Percentiles rank a stretch among this genome's conserved stretches.
Conservation (phyloP, 2,888 invertebrate species). For the Shargacucullia verbasci region DNA sequence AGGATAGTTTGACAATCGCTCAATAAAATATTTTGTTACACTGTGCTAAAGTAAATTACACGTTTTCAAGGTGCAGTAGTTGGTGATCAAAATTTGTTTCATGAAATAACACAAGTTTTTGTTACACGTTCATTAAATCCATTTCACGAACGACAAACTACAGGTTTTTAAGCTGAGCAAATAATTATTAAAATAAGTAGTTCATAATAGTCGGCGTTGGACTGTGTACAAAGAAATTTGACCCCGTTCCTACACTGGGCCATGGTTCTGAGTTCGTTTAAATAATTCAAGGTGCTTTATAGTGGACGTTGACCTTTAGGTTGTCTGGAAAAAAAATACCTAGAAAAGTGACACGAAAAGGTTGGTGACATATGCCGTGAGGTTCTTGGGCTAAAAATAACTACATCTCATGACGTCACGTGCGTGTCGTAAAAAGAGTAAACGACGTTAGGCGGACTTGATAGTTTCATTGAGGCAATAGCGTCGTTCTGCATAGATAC, state of each 20-base stretch:
- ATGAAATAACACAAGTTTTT: not conserved
- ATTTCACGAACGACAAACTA: conserved; percentile 15
- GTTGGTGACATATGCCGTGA: conserved; percentile 3
- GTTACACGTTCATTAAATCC: conserved; percentile 23
- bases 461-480: too few species aligned
- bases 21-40: not conserved
- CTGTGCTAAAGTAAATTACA: not conserved
- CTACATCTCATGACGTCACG: too few species aligned
- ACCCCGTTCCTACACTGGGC: conserved; percentile 45
- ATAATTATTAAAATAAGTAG: conserved; percentile 30
- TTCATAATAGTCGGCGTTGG: conserved; percentile 24
- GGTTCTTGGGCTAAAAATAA: not conserved
- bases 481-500: too few species aligned
- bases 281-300: conserved; percentile 45
- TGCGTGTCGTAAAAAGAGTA: too few species aligned
- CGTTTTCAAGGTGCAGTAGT: too few species aligned
- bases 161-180: conserved; percentile 17
- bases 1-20: conserved; percentile 6
- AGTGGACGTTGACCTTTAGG: conserved; percentile 33
- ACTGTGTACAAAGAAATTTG: conserved; percentile 21
- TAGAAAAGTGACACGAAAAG: conserved; percentile 1
- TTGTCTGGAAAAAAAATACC: conserved; percentile 10
- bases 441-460: too few species aligned
- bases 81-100: too few species aligned
- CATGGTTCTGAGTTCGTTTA: conserved; percentile 36